phyloP scores from a whole-genome alignment of 2,888 invertebrate species.

The Hirtodrosophila confusa region DNA sequence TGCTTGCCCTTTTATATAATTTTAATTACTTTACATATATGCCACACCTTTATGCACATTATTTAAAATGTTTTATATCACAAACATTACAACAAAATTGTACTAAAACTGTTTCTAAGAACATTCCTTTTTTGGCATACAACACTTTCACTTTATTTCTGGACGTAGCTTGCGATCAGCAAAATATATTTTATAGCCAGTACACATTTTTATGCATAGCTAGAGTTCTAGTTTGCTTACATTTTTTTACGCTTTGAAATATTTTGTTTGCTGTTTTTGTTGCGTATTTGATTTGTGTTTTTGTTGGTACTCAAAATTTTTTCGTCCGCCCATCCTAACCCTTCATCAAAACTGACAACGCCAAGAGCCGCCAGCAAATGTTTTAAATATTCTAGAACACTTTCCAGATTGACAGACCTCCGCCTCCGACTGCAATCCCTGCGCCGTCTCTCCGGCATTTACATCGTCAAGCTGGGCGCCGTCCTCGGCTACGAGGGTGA shows the following conservation, averaged over 20 bases:
- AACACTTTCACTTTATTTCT: conserved; percentile 11
- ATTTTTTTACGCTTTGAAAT: conserved; percentile 20
- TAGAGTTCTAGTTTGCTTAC: conserved; percentile 12
- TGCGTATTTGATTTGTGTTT: conserved; percentile 72
- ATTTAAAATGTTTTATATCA: background rate
- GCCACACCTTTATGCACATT: too few relatives aligned
- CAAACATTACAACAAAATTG: conserved; percentile 32
- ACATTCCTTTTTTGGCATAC: conserved; percentile 28
- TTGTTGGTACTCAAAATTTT: conserved; percentile 82
- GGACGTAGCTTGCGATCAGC: conserved; percentile 32
- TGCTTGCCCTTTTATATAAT: conserved; percentile 6
- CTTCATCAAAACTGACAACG: conserved; percentile 68
- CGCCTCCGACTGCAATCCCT: conserved; percentile 92
- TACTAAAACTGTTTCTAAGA: conserved; percentile 52
- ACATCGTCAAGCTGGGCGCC: conserved; percentile 91
- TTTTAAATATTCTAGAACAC: conserved; percentile 82
- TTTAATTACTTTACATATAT: background rate
- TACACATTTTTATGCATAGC: conserved; percentile 11
- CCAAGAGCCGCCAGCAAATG: conserved; percentile 59
- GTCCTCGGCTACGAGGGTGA: conserved; percentile 90
- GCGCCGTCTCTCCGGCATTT: conserved; percentile 92
- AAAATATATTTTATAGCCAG: conserved; percentile 10
- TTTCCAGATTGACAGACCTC: conserved; percentile 89
- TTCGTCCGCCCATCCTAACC: conserved; percentile 84
- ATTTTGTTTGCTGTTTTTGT: conserved; percentile 61